Conservation (phyloP, 2,113 vertebrate species). For the Chunga burmeisteri region DNA sequence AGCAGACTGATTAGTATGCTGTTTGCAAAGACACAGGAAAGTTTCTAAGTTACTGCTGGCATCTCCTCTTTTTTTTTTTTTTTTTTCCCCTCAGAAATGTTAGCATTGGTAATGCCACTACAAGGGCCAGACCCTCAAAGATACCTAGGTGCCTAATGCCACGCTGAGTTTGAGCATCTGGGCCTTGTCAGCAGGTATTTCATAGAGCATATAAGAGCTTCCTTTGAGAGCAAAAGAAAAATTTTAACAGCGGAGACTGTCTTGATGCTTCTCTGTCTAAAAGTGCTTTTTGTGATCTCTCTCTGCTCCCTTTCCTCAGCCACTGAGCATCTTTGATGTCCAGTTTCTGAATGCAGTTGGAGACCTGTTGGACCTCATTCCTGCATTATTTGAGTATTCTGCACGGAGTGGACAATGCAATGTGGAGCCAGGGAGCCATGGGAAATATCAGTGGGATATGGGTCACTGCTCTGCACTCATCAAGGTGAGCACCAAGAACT, state of each 20-base stretch:
- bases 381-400: constrained; percentile 72
- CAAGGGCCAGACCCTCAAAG: not conserved
- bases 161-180: not conserved
- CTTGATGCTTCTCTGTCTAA: not conserved
- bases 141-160: not conserved
- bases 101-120: not conserved
- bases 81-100: not conserved
- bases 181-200: not conserved
- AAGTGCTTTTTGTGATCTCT: not conserved
- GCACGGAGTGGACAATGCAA: not conserved
- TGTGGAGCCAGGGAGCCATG: constrained; percentile 10
- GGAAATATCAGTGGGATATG: constrained; percentile 78
- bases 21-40: not conserved
- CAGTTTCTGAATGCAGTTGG: constrained; percentile 87
- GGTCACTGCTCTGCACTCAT: constrained; percentile 94
- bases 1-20: not conserved
- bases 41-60: not conserved
- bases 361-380: constrained; percentile 90
- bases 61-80: not conserved
- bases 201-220: not conserved
- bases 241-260: not conserved
- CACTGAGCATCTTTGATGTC: constrained; percentile 80
- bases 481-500: constrained; percentile 78
- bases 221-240: not conserved
- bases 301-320: constrained; percentile 66